Evolutionary conservation across 1,140 invertebrate species (phyloP).

Genomic region (Drosophila pruinosa): DNA sequence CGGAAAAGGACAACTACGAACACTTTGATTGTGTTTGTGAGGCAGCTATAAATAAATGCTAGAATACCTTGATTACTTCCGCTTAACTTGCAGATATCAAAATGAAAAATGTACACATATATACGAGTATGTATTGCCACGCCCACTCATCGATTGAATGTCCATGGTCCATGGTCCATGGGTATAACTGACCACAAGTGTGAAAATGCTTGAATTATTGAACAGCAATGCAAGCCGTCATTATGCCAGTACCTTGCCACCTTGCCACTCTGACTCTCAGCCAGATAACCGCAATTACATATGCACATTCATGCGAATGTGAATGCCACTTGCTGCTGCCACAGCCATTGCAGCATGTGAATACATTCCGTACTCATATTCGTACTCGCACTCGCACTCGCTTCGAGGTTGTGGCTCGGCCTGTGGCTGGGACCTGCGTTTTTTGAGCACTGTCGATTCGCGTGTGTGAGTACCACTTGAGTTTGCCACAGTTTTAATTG

Average conservation of each 20-base stretch:
- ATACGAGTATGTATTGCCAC: background rate
- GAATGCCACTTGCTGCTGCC: slow-evolving; percentile 62
- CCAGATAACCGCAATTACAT: slow-evolving; percentile 72
- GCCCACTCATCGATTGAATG: slow-evolving; percentile 23
- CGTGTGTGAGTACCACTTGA: slow-evolving; percentile 65
- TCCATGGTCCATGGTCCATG: too few species aligned
- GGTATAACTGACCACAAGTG: slow-evolving; percentile 66
- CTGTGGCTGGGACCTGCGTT: background rate
- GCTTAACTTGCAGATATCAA: background rate
- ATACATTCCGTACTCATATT: background rate
- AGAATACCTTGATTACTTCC: slow-evolving; percentile 21
- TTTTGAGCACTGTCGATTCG: slow-evolving; percentile 36
- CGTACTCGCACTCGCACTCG: background rate
- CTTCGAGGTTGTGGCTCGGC: background rate
- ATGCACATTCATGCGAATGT: slow-evolving; percentile 74
- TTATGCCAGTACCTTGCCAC: slow-evolving; percentile 4
- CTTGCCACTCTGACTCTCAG: slow-evolving; percentile 16
- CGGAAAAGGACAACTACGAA: slow-evolving; percentile 1
- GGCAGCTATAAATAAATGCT: slow-evolving; percentile 27
- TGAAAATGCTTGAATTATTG: slow-evolving; percentile 79
- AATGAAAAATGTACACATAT: slow-evolving; percentile 20
- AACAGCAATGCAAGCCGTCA: slow-evolving; percentile 40
- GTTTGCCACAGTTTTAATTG: slow-evolving; percentile 77
- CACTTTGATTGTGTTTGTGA: background rate
- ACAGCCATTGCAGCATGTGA: slow-evolving; percentile 11